phyloP scores from a whole-genome alignment of 1,140 invertebrate species.

The Nilaparvata lugens region DNA sequence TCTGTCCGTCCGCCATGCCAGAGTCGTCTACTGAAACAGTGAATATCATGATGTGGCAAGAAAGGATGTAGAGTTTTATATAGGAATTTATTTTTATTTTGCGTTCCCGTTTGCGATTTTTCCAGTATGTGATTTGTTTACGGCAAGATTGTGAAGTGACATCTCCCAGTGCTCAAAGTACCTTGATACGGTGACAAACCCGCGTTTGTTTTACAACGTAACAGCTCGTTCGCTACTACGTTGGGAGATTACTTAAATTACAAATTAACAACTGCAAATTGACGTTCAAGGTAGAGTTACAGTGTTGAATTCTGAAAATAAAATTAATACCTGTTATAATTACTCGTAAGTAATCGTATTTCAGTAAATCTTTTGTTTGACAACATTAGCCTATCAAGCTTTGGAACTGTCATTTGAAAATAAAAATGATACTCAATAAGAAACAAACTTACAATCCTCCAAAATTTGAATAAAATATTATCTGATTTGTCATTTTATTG shows the following conservation, averaged over 20 bases:
- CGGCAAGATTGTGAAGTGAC: constrained; percentile 8
- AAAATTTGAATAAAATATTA: too few relatives aligned
- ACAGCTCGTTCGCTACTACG: constrained; percentile 16
- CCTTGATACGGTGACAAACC: constrained; percentile 1
- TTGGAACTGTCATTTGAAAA: too few relatives aligned
- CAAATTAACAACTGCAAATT: not conserved
- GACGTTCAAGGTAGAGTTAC: not conserved
- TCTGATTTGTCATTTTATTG: too few relatives aligned
- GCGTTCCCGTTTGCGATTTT: not conserved
- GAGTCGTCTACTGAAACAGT: constrained; percentile 40
- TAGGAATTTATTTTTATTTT: not conserved
- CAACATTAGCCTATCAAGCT: too few relatives aligned
- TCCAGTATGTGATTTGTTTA: constrained; percentile 14
- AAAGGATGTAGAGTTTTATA: constrained; percentile 13
- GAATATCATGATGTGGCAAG: constrained; percentile 45
- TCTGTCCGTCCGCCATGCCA: constrained; percentile 39
- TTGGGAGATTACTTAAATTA: not conserved
- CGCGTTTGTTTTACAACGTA: constrained; percentile 19
- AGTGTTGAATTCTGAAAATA: not conserved
- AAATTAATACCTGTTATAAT: too few relatives aligned
- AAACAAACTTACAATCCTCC: too few relatives aligned
- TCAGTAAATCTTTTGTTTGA: too few relatives aligned
- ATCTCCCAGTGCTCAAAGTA: constrained; percentile 4
- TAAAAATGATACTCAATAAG: too few relatives aligned
- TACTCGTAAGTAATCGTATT: too few relatives aligned